Evolutionary conservation across 2,113 vertebrate species (phyloP).

Genomic region (Ptilorrhoa leucosticta): DNA sequence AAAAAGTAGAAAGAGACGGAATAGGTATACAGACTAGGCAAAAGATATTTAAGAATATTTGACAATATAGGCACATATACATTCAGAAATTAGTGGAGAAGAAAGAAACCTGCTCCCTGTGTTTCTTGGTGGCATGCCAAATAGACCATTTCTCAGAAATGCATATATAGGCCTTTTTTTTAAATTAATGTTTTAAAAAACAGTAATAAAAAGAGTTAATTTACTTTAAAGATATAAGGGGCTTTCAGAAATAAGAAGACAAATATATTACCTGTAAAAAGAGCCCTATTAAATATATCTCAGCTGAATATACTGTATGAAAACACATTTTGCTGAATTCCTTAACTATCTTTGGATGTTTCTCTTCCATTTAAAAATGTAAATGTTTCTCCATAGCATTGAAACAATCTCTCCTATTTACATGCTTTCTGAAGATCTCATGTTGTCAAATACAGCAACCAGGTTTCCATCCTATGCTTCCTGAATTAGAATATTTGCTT

Average conservation of each 20-base stretch:
- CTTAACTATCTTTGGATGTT: background rate
- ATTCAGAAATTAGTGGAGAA: background rate
- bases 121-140: background rate
- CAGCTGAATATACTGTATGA: background rate
- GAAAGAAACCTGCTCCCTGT: background rate
- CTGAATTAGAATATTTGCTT: slow-evolving; percentile 34
- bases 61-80: background rate
- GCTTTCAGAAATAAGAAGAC: background rate
- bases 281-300: background rate
- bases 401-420: background rate
- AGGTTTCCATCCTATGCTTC: background rate
- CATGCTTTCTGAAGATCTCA: background rate
- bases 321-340: background rate
- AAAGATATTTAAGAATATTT: background rate
- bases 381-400: background rate
- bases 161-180: background rate
- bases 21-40: background rate
- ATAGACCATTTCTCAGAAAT: background rate
- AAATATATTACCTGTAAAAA: background rate
- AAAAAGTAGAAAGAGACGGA: background rate
- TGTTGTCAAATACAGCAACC: background rate
- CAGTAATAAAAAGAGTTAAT: background rate
- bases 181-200: background rate
- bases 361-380: background rate
- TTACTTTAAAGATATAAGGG: background rate